Percentiles rank a stretch among this genome's conserved stretches.
phyloP scores from a whole-genome alignment of 2,797 vertebrate species.

The Tadarida brasiliensis region DNA sequence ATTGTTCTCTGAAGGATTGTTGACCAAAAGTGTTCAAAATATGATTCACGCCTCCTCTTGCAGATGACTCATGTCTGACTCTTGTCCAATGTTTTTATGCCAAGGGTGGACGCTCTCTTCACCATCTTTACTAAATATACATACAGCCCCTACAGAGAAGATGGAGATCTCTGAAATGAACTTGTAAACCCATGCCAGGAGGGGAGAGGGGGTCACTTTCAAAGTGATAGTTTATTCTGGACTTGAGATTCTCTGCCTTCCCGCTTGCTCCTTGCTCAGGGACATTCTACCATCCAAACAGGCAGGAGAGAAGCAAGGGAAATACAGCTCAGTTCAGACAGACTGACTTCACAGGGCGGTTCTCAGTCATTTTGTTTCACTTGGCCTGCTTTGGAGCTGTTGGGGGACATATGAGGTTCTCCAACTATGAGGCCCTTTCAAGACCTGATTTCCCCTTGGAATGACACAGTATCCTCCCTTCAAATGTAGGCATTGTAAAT shows the following conservation, averaged over 20 bases:
- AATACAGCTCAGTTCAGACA: background rate
- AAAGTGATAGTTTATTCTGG: background rate
- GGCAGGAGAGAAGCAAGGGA: constrained; percentile 41
- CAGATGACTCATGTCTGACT: constrained; percentile 71
- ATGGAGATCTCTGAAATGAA: background rate
- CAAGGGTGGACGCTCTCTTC: constrained; percentile 29
- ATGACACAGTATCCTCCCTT: constrained; percentile 69
- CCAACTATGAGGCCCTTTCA: constrained; percentile 63
- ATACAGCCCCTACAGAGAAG: background rate
- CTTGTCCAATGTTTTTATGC: background rate
- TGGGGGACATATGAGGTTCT: constrained; percentile 72
- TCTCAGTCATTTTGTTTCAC: constrained; percentile 63
- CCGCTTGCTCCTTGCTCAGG: background rate
- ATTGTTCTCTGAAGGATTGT: constrained; percentile 59
- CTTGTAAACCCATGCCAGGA: background rate
- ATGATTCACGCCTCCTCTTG: constrained; percentile 65
- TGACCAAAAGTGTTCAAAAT: constrained; percentile 63
- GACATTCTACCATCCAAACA: constrained; percentile 44
- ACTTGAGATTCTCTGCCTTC: background rate
- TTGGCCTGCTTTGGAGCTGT: constrained; percentile 66
- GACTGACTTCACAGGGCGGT: constrained; percentile 70
- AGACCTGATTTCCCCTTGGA: constrained; percentile 77
- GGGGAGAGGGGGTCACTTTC: background rate
- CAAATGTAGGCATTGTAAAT: constrained; percentile 70
- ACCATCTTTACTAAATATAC: constrained; percentile 3